A percentile compares a stretch with the other conserved stretches of the same genome.
Conservation (phyloP, 2,888 invertebrate genomes). For the Nineta flava region DNA sequence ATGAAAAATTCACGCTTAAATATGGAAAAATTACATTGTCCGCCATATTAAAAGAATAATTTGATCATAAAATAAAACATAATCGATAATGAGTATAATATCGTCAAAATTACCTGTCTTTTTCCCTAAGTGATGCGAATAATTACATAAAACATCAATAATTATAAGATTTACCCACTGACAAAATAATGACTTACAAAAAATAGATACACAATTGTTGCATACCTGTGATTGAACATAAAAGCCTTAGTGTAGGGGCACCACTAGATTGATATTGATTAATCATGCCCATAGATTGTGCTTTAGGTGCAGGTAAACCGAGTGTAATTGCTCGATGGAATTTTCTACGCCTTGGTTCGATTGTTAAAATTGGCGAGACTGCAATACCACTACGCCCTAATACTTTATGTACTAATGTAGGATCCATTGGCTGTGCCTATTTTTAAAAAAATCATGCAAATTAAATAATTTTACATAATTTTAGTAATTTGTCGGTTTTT, state of each 20-base stretch:
- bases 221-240: conserved; percentile 87
- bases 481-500: conserved; percentile 12
- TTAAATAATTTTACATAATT: background rate
- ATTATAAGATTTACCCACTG: background rate
- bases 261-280: conserved; percentile 60
- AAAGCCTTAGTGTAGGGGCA: conserved; percentile 72
- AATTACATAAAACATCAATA: background rate
- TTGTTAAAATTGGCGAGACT: conserved; percentile 94
- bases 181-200: no score
- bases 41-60: no score
- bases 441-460: conserved; percentile 16
- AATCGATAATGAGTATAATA: background rate
- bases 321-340: conserved; percentile 98
- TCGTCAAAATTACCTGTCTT: conserved; percentile 1
- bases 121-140: conserved; percentile 2
- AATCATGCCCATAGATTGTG: conserved; percentile 51
- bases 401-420: conserved; percentile 69
- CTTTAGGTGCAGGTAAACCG: conserved; percentile 76
- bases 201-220: background rate
- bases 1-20: no score
- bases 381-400: conserved; percentile 85
- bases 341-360: conserved; percentile 92
- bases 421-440: conserved; percentile 81
- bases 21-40: no score
- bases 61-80: background rate